Base-by-base conservation (phyloP, 1,140 invertebrate genomes). In the Macrosteles quadrilineatus region DNA sequence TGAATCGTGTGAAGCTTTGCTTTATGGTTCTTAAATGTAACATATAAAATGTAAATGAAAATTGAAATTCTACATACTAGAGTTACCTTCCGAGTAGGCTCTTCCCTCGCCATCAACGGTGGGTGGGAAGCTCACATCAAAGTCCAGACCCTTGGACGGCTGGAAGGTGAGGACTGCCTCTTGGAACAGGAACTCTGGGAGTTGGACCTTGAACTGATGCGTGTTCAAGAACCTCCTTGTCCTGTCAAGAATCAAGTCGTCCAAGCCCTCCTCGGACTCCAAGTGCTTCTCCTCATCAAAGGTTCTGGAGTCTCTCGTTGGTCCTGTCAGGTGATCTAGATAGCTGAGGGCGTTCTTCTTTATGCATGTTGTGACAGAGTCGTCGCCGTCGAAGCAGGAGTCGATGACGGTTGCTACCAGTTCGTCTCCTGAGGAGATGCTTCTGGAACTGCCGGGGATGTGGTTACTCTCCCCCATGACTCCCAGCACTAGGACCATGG, bases 201-300 rank as follows among this genome's bases (percentile, higher is more conserved):
- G 76, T 72, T 86, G 83, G 40, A 92, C 75, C 32, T 83, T 84
- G 75, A 92, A 87, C 75, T 92, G 88, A 76, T 91, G 89, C 29
- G 83, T 86, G 77, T 87, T 86, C 32, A 93, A 74, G 69, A 91
- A 86, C 73, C 88, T 86, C 17, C 85, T 84, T 4, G 87, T 86
- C 72, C 91, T 86, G 57, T 90, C 86, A 67, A 88, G 87, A 69
- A 93, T 87, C 30, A 89, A 87, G 76, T 90, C 88, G 73, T 92
- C 90, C 59, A 92, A 84, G 74, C 89, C 87, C 63, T 89, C 83
- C 12, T 57, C 40, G 59, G 21, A 27, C 4, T 17, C 29, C 29
- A 23, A 45, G 6, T 27, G 25, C 30, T 19, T 30, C 21, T 50
- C 6, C 9, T 59, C 55, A 14, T 55, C 31, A 55, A 30, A 27